phyloP scores from a whole-genome alignment of 2,888 invertebrate genomes.

The Dusona sp. region DNA sequence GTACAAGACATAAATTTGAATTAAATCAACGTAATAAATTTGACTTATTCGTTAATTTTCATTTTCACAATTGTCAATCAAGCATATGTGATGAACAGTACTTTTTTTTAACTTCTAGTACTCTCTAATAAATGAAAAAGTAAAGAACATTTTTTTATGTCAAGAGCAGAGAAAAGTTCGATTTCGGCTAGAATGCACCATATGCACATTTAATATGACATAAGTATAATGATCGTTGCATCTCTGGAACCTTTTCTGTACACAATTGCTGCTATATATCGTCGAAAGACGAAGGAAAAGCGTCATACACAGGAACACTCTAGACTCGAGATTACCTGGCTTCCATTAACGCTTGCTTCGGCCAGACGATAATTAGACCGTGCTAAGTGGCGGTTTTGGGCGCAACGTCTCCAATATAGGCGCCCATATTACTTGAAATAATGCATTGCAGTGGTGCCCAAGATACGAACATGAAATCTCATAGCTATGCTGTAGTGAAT shows the following conservation, averaged over 20 bases:
- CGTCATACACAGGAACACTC: constrained; percentile 12
- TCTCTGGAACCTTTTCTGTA: neutral
- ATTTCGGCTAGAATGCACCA: neutral
- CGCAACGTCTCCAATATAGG: constrained; percentile 44
- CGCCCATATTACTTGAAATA: constrained; percentile 52
- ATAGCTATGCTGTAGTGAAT: neutral
- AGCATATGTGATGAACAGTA: too few relatives aligned
- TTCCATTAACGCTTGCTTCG: constrained; percentile 64
- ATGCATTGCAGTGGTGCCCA: constrained; percentile 35
- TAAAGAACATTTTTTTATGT: neutral
- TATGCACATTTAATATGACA: neutral
- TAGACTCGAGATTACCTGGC: constrained; percentile 58
- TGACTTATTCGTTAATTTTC: too few relatives aligned
- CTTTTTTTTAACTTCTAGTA: too few relatives aligned
- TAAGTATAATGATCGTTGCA: neutral
- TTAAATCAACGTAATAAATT: too few relatives aligned
- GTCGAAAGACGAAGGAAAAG: constrained; percentile 23
- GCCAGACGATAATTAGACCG: constrained; percentile 70
- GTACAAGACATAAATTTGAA: too few relatives aligned
- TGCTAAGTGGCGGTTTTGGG: constrained; percentile 69
- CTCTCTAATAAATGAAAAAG: too few relatives aligned
- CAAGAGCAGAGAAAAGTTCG: neutral
- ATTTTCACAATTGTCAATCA: too few relatives aligned
- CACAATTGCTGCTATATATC: constrained; percentile 17
- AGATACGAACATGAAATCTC: neutral